Evolutionary conservation across 1,140 invertebrate species (phyloP), one percentile per base, ranked within the genome.

Genomic region (Cotesia glomerata): DNA sequence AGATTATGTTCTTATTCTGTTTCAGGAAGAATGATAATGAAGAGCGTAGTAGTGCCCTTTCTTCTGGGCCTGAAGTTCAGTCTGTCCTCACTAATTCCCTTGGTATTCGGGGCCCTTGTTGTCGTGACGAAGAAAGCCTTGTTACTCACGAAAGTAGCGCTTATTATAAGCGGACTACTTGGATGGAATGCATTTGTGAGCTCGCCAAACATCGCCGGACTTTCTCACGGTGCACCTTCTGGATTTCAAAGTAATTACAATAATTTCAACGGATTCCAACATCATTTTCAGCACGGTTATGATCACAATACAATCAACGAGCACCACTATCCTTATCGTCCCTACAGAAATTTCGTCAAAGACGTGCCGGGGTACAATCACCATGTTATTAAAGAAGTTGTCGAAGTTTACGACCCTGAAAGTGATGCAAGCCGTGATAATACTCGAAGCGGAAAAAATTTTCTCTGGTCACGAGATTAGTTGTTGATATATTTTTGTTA

Each of bases 1-100:
- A 69, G 64, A 35, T 56, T 64, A 13, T 68, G 39, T 11, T 71
- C 49, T 77, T 26, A 26, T 26, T 26, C 26, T 26, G 26, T 90
- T 90, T 66, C 87, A 94, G 92, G 90, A 78, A 90, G 91, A 34
- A 78, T 93, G n/a, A 74, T 94, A 73, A 88, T 92, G 39, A 88
- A 90, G 68, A 91, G 92, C 75, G 88, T 93, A 63, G 73, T 94
- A 32, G 80, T 94, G 45, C 93, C 93, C 26, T 90, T 94, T 80
- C 87, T 94, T 0, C 84, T 94, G 32, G 93, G 93, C 8, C 89
- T 94, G 56, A 94, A 94, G 85, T 93, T 94, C 79, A 93, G 93
- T 74, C 79, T 94, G 52, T 89, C 91, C 0, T 92, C 92, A 0
- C 79, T 94, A 54, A 82, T 94, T 13, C 93, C 93, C 0, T 81